Conservation (phyloP, 2,797 vertebrate genomes). For the Neostethus bicornis region DNA sequence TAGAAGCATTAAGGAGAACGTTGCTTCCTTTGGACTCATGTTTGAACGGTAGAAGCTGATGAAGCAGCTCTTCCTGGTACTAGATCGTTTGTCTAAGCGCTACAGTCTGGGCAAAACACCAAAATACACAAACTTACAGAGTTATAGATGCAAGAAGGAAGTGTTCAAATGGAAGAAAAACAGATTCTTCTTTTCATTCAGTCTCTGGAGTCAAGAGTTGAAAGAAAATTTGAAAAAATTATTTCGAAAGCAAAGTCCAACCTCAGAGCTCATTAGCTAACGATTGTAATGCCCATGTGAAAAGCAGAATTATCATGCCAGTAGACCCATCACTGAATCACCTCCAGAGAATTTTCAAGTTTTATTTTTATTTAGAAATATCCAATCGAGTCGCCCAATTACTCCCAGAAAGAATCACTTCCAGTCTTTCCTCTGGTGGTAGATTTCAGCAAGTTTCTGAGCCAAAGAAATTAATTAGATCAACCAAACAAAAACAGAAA, state of each 20-base stretch:
- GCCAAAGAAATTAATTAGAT: conserved; percentile 48
- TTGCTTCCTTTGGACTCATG: conserved; percentile 53
- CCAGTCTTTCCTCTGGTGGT: conserved; percentile 33
- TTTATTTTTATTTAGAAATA: conserved; percentile 38
- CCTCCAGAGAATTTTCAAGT: conserved; percentile 35
- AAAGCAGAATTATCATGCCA: conserved; percentile 40
- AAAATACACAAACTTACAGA: conserved; percentile 36
- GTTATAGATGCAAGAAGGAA: conserved; percentile 36
- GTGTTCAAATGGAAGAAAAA: conserved; percentile 14
- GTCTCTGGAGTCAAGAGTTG: conserved; percentile 21
- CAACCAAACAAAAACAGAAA: no score
- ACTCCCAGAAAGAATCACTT: conserved; percentile 28
- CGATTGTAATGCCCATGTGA: conserved; percentile 49
- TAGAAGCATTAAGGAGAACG: conserved; percentile 62
- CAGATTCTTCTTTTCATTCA: neutral
- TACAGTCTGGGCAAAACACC: conserved; percentile 29
- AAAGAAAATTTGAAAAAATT: conserved; percentile 12
- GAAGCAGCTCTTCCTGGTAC: conserved; percentile 46
- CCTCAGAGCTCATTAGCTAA: conserved; percentile 49
- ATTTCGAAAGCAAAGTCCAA: conserved; percentile 28
- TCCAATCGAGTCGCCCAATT: conserved; percentile 43
- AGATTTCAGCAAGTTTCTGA: conserved; percentile 37
- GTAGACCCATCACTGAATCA: conserved; percentile 33
- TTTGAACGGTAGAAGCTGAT: conserved; percentile 63
- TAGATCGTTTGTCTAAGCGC: conserved; percentile 41